Base-by-base conservation (phyloP, 2,113 vertebrate genomes). In the Lepus americanus region DNA sequence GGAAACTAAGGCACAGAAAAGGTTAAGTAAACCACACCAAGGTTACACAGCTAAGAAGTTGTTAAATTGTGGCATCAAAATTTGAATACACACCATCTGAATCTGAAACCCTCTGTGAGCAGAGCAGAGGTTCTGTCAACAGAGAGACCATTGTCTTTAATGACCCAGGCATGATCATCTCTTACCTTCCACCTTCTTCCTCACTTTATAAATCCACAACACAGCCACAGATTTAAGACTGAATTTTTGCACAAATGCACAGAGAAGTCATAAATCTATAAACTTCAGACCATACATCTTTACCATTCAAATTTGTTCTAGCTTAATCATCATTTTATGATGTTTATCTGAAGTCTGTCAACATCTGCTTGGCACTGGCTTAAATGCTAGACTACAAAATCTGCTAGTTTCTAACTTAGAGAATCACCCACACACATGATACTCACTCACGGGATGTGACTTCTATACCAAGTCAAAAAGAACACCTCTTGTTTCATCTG, bases 271-370 rank as follows among this genome's bases (percentile, higher is more conserved):
- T 94, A 96, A 93, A 94, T 70, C n/a, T 80, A 53, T 55, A 92
- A 70, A 93, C 77, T 87, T 92, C 85, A 96, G 55, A 61, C 11
- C 27, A 64, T 82, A 80, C 36, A 22, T 39, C 93, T 97, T 95
- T 84, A 70, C 80, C 92, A 84, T 82, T 94, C 70, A 87, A 93
- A 96, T 96, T 94, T 90, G 76, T 95, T 94, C 93, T 51, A 22
- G 39, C 61, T 94, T 96, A 61, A 83, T 94, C 95, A 95, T 83
- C 51, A 83, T 79, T 69, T 87, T 91, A 76, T 14, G 27, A 88
- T 25, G 49, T 76, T 84, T 84, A 83, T 89, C 78, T 87, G 70
- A 93, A 90, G 72, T 70, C 72, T 69, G 25, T 79, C 84, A 79
- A 44, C 59, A 80, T 77, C 84, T 87, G 90, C 79, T 96, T 72